Conservation (phyloP, 1,140 invertebrate species). For the Neelides sp. region DNA sequence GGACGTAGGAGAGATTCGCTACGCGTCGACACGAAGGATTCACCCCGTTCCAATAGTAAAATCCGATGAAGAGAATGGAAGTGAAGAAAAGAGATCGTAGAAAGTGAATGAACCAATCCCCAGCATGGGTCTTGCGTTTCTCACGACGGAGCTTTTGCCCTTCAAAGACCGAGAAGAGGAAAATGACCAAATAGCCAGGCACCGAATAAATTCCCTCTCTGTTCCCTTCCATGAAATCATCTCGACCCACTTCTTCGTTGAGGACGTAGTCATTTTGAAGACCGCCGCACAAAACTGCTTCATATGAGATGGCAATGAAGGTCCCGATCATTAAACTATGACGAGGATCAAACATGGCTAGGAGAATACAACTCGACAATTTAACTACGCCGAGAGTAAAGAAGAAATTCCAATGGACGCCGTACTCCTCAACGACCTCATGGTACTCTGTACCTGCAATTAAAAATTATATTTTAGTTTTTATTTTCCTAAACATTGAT, state of each 20-base stretch:
- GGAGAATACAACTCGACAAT: constrained; percentile 49
- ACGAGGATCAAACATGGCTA: constrained; percentile 39
- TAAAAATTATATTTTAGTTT: constrained; percentile 24
- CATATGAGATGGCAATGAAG: constrained; percentile 50
- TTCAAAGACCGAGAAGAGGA: constrained; percentile 56
- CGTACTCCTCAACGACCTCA: constrained; percentile 80
- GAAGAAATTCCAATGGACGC: constrained; percentile 95
- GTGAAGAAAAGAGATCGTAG: constrained; percentile 36
- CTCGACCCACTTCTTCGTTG: constrained; percentile 37
- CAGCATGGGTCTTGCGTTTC: constrained; percentile 31
- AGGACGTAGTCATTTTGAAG: constrained; percentile 53
- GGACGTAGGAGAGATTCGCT: constrained; percentile 60
- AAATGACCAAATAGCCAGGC: constrained; percentile 69
- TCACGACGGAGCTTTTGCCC: constrained; percentile 44
- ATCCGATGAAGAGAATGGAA: constrained; percentile 40
- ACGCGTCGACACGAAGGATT: constrained; percentile 51
- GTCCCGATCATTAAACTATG: constrained; percentile 42
- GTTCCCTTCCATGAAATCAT: constrained; percentile 62
- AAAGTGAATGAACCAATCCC: constrained; percentile 34
- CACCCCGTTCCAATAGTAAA: constrained; percentile 39
- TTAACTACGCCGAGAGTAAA: constrained; percentile 75
- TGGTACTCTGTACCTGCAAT: constrained; percentile 62
- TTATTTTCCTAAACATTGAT: not conserved
- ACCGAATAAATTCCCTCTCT: constrained; percentile 76
- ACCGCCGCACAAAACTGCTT: constrained; percentile 45